Base-by-base conservation (phyloP, 2,888 invertebrate genomes). In the Pachydiplax longipennis region DNA sequence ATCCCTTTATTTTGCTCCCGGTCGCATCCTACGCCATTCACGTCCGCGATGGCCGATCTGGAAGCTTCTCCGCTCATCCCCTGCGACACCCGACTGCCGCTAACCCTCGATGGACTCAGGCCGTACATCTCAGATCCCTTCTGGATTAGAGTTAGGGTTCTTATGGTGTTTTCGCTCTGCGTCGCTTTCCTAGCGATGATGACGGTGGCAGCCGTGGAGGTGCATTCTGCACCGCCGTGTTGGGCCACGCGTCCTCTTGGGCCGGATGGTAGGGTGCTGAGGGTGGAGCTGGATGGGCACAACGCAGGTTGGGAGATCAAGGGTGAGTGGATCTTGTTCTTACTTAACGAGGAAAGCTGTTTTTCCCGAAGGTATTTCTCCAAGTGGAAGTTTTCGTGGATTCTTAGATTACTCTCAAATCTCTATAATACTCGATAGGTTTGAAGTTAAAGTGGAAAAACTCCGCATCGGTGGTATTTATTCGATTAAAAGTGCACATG, bases 61-160 rank as follows among this genome's bases (percentile, higher is more conserved):
- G 87, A 87, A 61, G 87, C 87, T 48, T 61, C 65, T 10, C 87
- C 87, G n/a, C 87, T 87, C 61, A 6, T 87, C 10, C 87, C 87
- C 37, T 87, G 61, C 87, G 61, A 58, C 87, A 37, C 87, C 61
- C 87, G 31, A 10, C 87, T 22, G 61, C 61, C 87, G 18, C 61
- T 87, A 2, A 87, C 61, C 22, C 37, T 87, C 22, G 87, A 87
- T 37, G 87, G 61, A 22, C 12, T 87, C 40, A 35, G 87, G 61
- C 61, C 48, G 35, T 87, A 31, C 61, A 22, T 61, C 22, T 25
- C 61, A 25, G 87, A 87, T 61, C 87, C 87, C 12, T 87, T 87
- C 37, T 87, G 87, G 87, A 48, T 37, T 1, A 35, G 87, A 12
- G 22, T 65, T 0, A 35, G 87, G 37, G 61, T 8, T 5, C 37